phyloP scores from a whole-genome alignment of 2,113 vertebrate species.

The Nibea coibor region DNA sequence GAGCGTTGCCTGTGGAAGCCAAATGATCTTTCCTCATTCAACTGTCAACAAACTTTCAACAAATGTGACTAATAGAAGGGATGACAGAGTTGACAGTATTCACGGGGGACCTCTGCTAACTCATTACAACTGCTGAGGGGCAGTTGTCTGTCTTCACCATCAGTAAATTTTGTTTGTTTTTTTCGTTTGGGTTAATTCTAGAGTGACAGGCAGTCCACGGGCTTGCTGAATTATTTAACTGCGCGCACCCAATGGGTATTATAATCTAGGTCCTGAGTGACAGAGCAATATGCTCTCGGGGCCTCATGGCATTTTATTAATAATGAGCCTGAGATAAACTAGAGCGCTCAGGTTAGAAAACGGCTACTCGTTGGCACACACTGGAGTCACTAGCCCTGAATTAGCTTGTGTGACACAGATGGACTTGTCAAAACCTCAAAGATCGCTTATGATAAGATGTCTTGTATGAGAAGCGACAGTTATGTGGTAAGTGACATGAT shows the following conservation, averaged over 20 bases:
- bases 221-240: conserved; percentile 77
- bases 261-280: conserved; percentile 57
- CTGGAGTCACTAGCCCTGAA: neutral
- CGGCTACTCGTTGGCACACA: neutral
- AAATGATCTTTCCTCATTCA: conserved; percentile 42
- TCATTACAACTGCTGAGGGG: conserved; percentile 35
- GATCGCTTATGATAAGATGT: conserved; percentile 13
- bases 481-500: neutral
- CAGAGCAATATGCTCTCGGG: conserved; percentile 62
- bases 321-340: conserved; percentile 57
- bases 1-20: conserved; percentile 22
- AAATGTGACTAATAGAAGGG: conserved; percentile 34
- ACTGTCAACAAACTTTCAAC: conserved; percentile 29
- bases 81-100: conserved; percentile 35
- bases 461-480: neutral
- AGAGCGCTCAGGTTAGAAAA: conserved; percentile 35
- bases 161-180: conserved; percentile 20
- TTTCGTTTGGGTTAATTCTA: conserved; percentile 54
- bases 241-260: conserved; percentile 61
- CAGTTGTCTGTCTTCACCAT: conserved; percentile 34
- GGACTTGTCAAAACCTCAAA: neutral
- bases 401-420: conserved; percentile 14
- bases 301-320: conserved; percentile 64
- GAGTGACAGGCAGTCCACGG: conserved; percentile 58
- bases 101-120: conserved; percentile 11